Conservation (phyloP, 2,113 vertebrate genomes). For the Scomber colias region DNA sequence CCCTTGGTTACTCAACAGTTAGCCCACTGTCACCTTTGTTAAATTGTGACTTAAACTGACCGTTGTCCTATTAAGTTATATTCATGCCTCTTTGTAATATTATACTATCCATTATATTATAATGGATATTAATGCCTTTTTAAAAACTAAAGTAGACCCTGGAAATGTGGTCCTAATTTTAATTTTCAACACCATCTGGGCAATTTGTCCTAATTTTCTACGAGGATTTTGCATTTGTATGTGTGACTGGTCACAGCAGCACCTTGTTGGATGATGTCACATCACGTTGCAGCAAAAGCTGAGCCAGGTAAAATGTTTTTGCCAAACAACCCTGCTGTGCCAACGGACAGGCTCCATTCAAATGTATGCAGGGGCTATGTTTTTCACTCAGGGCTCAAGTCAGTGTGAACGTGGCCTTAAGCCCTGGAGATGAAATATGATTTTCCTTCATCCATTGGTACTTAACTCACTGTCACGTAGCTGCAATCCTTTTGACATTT, state of each 20-base stretch:
- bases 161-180: not conserved
- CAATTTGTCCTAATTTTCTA: not conserved
- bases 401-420: not conserved
- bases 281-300: not conserved
- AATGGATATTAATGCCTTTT: not conserved
- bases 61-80: not conserved
- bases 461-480: conserved; percentile 45
- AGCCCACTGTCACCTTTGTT: conserved; percentile 4
- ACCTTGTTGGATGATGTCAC: not conserved
- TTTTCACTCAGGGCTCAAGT: not conserved
- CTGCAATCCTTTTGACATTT: conserved; percentile 59
- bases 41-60: not conserved
- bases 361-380: not conserved
- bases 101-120: too few relatives aligned
- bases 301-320: too few relatives aligned
- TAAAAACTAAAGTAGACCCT: not conserved
- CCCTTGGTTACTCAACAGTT: conserved; percentile 25
- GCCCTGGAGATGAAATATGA: conserved; percentile 2
- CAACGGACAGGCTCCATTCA: not conserved
- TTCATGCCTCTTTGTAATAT: not conserved
- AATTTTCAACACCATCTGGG: not conserved
- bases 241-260: not conserved
- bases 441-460: conserved; percentile 35
- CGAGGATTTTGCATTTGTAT: not conserved
- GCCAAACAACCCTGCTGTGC: not conserved